Evolutionary conservation across 2,113 vertebrate genomes (phyloP).

Genomic region (Rhodinocichla rosea): DNA sequence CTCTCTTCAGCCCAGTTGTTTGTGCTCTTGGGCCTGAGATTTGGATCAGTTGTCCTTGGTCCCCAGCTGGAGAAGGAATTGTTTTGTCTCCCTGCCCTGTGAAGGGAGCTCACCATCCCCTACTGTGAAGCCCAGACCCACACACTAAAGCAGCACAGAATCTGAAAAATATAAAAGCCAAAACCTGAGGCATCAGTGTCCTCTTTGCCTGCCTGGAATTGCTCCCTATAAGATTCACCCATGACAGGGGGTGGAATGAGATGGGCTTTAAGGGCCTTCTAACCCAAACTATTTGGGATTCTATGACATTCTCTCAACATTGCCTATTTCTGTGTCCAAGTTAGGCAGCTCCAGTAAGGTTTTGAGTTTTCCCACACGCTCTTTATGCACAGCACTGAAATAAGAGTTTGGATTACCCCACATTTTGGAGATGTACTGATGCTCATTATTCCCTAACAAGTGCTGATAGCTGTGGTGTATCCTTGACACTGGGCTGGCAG

Average conservation of each 20-base stretch:
- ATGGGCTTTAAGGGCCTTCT: neutral
- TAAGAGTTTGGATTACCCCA: neutral
- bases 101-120: neutral
- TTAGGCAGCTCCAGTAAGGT: neutral
- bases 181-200: neutral
- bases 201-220: neutral
- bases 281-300: neutral
- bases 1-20: neutral
- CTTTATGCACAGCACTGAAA: neutral
- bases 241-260: neutral
- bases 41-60: neutral
- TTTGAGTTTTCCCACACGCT: neutral
- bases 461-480: neutral
- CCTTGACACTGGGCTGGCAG: constrained; percentile 25
- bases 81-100: neutral
- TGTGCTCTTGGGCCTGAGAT: neutral
- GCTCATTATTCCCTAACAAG: neutral
- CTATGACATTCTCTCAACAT: neutral
- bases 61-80: neutral
- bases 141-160: neutral
- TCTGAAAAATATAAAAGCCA: neutral
- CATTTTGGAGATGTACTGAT: neutral
- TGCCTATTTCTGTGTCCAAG: neutral
- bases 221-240: neutral
- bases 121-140: rapidly evolving